Percentiles rank a stretch among this genome's conserved stretches.
phyloP scores from a whole-genome alignment of 2,113 vertebrate genomes.

The Sitta europaea region DNA sequence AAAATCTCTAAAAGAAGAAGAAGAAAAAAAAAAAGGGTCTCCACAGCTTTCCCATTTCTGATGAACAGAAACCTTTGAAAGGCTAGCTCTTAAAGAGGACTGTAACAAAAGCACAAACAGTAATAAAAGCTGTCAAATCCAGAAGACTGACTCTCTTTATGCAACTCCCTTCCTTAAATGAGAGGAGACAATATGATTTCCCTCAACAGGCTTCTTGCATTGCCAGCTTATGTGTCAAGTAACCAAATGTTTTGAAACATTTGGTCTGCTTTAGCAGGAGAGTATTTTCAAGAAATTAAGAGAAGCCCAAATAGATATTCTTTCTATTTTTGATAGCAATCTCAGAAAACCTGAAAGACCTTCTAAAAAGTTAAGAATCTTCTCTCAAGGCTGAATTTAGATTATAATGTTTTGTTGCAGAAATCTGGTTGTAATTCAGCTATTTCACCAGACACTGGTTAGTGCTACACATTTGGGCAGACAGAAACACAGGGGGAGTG shows the following conservation, averaged over 20 bases:
- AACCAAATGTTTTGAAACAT: not conserved
- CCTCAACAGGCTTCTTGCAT: not conserved
- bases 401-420: not conserved
- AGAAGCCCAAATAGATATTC: rapidly evolving
- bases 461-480: not conserved
- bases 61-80: not conserved
- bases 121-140: not conserved
- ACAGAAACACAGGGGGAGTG: not conserved
- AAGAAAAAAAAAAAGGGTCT: not conserved
- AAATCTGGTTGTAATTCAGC: not conserved
- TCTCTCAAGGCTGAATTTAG: not conserved
- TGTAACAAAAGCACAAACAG: not conserved
- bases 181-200: not conserved
- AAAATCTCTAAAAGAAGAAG: not conserved
- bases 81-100: not conserved
- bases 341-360: not conserved
- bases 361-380: not conserved
- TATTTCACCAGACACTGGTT: not conserved
- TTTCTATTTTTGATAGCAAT: not conserved
- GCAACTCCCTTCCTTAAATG: not conserved
- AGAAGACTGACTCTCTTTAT: not conserved
- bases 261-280: not conserved
- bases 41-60: not conserved
- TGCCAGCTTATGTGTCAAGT: not conserved
- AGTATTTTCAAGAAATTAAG: not conserved